Evolutionary conservation across 1,140 invertebrate species (phyloP).

Genomic region (Conus betulinus): DNA sequence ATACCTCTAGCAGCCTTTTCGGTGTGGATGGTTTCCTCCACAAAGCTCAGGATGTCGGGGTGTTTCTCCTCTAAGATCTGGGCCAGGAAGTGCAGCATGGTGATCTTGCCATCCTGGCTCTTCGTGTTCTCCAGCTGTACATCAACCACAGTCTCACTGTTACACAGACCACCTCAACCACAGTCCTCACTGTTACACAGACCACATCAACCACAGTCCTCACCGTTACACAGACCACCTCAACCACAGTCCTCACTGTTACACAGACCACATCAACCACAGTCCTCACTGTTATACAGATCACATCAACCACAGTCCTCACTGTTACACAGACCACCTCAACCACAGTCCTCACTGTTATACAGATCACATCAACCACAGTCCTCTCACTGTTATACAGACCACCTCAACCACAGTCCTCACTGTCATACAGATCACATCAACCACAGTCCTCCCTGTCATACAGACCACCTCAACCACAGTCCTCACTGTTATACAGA

Average conservation of each 20-base stretch:
- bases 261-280: background rate
- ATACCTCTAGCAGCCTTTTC: conserved; percentile 77
- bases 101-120: conserved; percentile 93
- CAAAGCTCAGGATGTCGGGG: conserved; percentile 88
- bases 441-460: too few relatives aligned
- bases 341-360: too few relatives aligned
- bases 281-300: background rate
- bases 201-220: background rate
- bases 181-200: background rate
- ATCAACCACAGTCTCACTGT: background rate
- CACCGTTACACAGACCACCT: conserved; percentile 74
- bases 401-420: too few relatives aligned
- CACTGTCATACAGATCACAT: too few relatives aligned
- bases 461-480: too few relatives aligned
- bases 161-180: background rate
- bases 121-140: conserved; percentile 92
- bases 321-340: too few relatives aligned
- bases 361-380: too few relatives aligned
- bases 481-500: too few relatives aligned
- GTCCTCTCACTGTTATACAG: too few relatives aligned
- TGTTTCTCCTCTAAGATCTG: conserved; percentile 92
- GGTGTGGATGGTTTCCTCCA: conserved; percentile 92
- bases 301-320: background rate
- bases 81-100: conserved; percentile 87
- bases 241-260: background rate